These are phyloP conservation scores for Adelphocoris suturalis DNA, from an alignment of 2,888 invertebrate species.

Conservation along the genomic window DNA sequence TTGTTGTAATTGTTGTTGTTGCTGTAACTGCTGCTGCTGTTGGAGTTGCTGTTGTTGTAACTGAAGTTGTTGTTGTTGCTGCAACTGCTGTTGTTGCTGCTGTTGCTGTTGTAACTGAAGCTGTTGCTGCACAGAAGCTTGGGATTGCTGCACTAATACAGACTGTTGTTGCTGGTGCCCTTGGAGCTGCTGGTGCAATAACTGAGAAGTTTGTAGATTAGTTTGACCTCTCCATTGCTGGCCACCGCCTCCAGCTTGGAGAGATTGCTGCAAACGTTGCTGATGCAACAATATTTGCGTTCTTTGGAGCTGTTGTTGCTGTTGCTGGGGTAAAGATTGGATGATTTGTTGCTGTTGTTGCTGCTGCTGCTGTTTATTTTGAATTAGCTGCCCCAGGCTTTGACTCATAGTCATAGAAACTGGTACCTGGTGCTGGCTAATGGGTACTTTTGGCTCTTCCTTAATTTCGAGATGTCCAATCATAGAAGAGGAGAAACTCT, in stretches of 20 bases:
- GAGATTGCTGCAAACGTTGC: constrained; percentile 76
- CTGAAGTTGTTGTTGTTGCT: constrained; percentile 79
- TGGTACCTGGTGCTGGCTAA: constrained; percentile 75
- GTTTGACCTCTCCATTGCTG: constrained; percentile 78
- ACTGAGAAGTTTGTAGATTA: constrained; percentile 78
- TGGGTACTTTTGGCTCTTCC: constrained; percentile 71
- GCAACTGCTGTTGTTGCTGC: constrained; percentile 78
- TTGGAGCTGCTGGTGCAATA: constrained; percentile 77
- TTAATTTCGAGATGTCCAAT: constrained; percentile 70
- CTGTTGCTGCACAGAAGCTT: constrained; percentile 78
- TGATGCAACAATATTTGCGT: constrained; percentile 77
- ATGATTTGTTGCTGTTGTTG: constrained; percentile 77
- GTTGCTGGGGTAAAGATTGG: constrained; percentile 79
- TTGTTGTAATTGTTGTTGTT: constrained; percentile 78
- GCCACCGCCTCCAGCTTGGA: neutral
- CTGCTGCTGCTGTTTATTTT: constrained; percentile 76
- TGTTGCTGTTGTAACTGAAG: constrained; percentile 79
- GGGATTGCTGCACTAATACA: constrained; percentile 77
- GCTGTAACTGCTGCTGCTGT: constrained; percentile 76
- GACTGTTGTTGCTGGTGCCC: constrained; percentile 77
- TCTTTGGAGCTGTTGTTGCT: constrained; percentile 77
- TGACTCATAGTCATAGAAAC: constrained; percentile 76
- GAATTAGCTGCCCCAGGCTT: constrained; percentile 67
- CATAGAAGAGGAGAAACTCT: constrained; percentile 59
- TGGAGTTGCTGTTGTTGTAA: constrained; percentile 76